phyloP scores from a whole-genome alignment of 2,113 vertebrate genomes.

The Hydrolagus affinis region DNA sequence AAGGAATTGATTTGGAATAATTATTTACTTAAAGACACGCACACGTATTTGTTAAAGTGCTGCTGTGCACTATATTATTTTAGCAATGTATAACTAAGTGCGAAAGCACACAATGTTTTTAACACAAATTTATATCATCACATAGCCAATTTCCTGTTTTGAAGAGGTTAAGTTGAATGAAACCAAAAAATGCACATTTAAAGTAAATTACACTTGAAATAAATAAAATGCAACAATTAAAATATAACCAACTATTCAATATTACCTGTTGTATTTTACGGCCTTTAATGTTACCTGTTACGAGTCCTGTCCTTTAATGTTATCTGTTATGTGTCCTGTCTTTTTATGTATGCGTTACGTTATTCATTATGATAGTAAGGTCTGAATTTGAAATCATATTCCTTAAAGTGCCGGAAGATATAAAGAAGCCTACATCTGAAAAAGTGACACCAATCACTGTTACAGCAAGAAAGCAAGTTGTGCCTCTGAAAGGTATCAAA shows the following conservation, averaged over 20 bases:
- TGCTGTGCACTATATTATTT: not conserved
- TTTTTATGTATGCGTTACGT: not conserved
- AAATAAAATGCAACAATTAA: too few relatives aligned
- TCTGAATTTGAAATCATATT: not conserved
- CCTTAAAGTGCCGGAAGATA: not conserved
- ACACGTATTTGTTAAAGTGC: not conserved
- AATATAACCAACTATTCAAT: too few relatives aligned
- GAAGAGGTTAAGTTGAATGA: too few relatives aligned
- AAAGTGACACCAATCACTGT: conserved; percentile 13
- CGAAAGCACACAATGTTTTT: too few relatives aligned
- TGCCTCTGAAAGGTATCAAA: conserved; percentile 9
- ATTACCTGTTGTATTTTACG: too few relatives aligned
- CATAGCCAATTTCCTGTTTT: too few relatives aligned
- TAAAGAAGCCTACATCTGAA: conserved; percentile 4
- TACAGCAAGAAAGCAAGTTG: not conserved
- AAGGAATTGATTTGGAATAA: not conserved
- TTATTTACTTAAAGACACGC: not conserved
- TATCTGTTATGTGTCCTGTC: not conserved
- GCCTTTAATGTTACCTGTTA: not conserved
- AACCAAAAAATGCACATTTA: too few relatives aligned
- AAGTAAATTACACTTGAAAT: too few relatives aligned
- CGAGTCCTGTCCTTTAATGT: not conserved
- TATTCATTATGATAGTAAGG: not conserved
- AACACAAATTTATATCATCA: too few relatives aligned
- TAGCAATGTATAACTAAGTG: too few relatives aligned